These are phyloP conservation scores for Amiota minor DNA, from an alignment of 2,888 invertebrate genomes.

Conservation along the genomic window DNA sequence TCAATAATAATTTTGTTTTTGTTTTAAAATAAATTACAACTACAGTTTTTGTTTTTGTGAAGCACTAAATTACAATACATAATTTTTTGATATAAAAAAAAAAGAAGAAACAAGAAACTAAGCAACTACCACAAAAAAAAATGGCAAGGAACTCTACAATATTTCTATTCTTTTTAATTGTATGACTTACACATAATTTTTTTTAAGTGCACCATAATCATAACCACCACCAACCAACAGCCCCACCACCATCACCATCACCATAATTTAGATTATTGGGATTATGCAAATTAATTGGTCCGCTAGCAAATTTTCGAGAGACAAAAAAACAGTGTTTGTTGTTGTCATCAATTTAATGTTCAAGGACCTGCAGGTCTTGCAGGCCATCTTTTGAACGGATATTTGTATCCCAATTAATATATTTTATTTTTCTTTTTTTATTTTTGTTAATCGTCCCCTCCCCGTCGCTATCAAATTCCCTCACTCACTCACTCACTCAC, in stretches of 20 bases:
- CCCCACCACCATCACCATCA: no score
- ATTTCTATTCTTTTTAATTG: constrained; percentile 45
- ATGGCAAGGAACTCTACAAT: constrained; percentile 48
- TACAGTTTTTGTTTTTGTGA: no score
- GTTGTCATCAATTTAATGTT: no score
- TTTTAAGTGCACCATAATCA: constrained; percentile 5
- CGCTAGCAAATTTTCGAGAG: no score
- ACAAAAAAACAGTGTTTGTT: no score
- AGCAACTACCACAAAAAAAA: constrained; percentile 22
- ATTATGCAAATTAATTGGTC: no score
- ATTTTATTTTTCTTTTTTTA: constrained; percentile 13
- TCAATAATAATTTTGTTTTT: background rate
- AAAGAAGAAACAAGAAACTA: constrained; percentile 26
- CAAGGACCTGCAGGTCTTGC: no score
- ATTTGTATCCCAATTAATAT: no score
- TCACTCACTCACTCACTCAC: constrained; percentile 39
- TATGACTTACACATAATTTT: constrained; percentile 21
- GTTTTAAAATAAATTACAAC: no score
- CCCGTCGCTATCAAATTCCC: constrained; percentile 27
- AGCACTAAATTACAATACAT: no score
- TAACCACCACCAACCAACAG: constrained; percentile 11
- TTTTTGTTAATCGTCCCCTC: constrained; percentile 17
- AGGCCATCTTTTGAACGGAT: no score
- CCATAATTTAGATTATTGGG: no score
- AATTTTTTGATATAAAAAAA: constrained; percentile 18